Conservation (phyloP, 1,140 invertebrate species). For the Zaprionus nigranus region DNA sequence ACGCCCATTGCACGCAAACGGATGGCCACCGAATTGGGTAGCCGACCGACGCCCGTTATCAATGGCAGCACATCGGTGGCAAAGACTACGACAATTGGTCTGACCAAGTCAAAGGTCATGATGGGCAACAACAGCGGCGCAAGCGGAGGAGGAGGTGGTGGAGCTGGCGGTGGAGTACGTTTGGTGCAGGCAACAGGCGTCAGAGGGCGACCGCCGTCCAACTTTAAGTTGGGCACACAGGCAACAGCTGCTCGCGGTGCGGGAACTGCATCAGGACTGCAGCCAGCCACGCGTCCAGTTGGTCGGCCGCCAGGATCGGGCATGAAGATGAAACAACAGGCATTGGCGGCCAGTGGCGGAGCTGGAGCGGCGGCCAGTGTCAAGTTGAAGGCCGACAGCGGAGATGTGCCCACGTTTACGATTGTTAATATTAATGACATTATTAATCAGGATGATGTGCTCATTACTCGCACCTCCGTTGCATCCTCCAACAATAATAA, state of each 20-base stretch:
- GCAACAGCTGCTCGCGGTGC: background rate
- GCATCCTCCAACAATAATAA: conserved; percentile 4
- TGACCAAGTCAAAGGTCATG: conserved; percentile 30
- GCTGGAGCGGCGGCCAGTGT: background rate
- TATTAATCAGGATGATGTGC: conserved; percentile 81
- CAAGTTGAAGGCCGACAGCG: conserved; percentile 15
- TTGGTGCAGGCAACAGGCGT: conserved; percentile 14
- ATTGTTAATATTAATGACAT: conserved; percentile 84
- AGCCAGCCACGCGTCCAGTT: background rate
- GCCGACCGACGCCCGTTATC: conserved; percentile 31
- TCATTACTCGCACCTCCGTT: conserved; percentile 63
- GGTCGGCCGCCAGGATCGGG: background rate
- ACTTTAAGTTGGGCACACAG: conserved; percentile 9
- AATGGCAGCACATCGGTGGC: conserved; percentile 48
- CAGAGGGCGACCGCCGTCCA: conserved; percentile 7
- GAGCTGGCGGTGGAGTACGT: conserved; percentile 17
- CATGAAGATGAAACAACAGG: conserved; percentile 23
- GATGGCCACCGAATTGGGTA: conserved; percentile 28
- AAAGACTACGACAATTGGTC: conserved; percentile 15
- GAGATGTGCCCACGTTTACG: conserved; percentile 80
- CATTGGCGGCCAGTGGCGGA: background rate
- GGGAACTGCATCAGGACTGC: background rate
- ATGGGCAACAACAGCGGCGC: conserved; percentile 6
- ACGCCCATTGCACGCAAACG: conserved; percentile 57
- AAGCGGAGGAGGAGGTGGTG: background rate